Percentiles rank a stretch among this genome's conserved stretches.
These are phyloP conservation scores for Cathartes aura DNA, from an alignment of 2,113 vertebrate genomes.

Conservation along the genomic window DNA sequence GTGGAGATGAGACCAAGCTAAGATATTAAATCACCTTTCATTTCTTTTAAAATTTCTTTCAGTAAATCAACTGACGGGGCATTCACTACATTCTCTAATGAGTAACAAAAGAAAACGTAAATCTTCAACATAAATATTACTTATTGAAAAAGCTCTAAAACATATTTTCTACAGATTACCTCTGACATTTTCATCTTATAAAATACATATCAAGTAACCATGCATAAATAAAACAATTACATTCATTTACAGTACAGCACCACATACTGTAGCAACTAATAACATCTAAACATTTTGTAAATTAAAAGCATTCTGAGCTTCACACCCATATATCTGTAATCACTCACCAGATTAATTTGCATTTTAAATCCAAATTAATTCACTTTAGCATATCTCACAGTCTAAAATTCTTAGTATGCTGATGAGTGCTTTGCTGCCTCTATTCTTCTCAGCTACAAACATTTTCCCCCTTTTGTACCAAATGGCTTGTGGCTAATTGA, in stretches of 20 bases:
- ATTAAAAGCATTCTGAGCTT: slow-evolving; percentile 85
- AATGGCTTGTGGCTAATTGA: slow-evolving; percentile 93
- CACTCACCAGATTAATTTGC: slow-evolving; percentile 94
- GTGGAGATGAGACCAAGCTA: slow-evolving; percentile 97
- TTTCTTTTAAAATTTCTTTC: slow-evolving; percentile 96
- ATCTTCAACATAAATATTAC: slow-evolving; percentile 89
- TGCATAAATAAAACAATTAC: slow-evolving; percentile 84
- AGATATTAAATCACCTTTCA: slow-evolving; percentile 99
- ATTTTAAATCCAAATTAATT: slow-evolving; percentile 99
- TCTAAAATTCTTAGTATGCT: slow-evolving; percentile 92
- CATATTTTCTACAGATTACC: slow-evolving; percentile 74
- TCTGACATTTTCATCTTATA: slow-evolving; percentile 73
- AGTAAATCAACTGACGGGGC: slow-evolving; percentile 96
- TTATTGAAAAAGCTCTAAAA: slow-evolving; percentile 75
- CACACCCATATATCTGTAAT: slow-evolving; percentile 92
- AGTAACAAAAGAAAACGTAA: slow-evolving; percentile 92
- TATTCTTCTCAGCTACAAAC: slow-evolving; percentile 88
- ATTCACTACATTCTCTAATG: slow-evolving; percentile 87
- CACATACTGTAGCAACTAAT: slow-evolving; percentile 80
- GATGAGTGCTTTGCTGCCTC: slow-evolving; percentile 88
- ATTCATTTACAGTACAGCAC: slow-evolving; percentile 77
- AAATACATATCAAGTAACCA: slow-evolving; percentile 74
- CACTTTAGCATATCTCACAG: slow-evolving; percentile 97
- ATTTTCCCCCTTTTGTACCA: slow-evolving; percentile 88
- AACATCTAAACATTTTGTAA: slow-evolving; percentile 87